phyloP scores from a whole-genome alignment of 2,113 vertebrate species.

The Neofelis nebulosa region DNA sequence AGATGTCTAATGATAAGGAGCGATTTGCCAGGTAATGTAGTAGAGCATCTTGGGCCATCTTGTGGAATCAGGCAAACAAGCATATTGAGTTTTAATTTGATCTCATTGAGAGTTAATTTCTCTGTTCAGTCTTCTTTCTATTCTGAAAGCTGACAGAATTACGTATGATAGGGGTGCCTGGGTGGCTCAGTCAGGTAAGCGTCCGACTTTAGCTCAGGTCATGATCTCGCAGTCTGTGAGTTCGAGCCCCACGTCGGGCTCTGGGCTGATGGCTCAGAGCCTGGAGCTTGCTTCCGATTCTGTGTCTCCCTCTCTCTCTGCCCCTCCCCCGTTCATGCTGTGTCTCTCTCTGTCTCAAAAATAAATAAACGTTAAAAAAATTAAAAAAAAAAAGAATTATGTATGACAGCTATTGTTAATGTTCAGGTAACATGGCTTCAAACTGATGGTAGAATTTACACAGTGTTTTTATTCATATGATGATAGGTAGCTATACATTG shows the following conservation, averaged over 20 bases:
- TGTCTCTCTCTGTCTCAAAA: no score
- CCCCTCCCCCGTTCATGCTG: no score
- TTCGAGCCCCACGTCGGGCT: no score
- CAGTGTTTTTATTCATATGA: neutral
- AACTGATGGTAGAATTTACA: neutral
- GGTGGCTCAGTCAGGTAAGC: no score
- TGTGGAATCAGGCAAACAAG: neutral
- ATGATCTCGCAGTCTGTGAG: no score
- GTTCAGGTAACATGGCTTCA: neutral
- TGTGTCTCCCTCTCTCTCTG: no score
- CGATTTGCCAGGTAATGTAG: slow-evolving; percentile 95
- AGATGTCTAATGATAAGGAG: slow-evolving; percentile 92
- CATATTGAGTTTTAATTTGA: slow-evolving; percentile 42
- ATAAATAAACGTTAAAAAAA: no score
- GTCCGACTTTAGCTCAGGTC: no score
- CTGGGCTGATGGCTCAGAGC: no score
- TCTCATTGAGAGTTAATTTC: slow-evolving; percentile 20
- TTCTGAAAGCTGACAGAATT: neutral
- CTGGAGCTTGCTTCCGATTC: no score
- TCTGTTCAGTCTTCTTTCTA: neutral
- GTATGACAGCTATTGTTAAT: neutral
- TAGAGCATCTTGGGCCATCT: neutral
- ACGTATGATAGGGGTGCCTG: neutral
- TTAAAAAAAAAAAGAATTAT: neutral
- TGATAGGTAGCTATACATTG: neutral